Evolutionary conservation across 2,797 vertebrate genomes (phyloP).

Genomic region (Gymnothorax javanicus): DNA sequence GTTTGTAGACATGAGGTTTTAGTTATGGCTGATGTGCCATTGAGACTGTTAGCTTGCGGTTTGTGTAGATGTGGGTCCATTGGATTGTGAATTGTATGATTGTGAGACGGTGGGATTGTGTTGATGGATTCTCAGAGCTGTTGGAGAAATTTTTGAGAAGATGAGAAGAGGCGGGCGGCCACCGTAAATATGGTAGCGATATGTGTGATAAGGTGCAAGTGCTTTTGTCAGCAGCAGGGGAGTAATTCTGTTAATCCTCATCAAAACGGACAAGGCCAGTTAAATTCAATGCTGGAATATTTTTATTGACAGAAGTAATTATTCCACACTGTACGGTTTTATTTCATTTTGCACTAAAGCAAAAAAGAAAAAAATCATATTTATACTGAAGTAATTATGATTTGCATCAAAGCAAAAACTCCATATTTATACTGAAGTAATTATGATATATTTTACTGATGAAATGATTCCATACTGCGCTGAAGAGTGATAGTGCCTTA

Average conservation of each 20-base stretch:
- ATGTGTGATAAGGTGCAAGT: not conserved
- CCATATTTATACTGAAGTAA: not conserved
- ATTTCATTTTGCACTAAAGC: slow-evolving; percentile 1
- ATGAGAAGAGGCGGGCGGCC: too few relatives aligned
- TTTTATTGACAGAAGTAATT: slow-evolving; percentile 29
- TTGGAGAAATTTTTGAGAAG: not conserved
- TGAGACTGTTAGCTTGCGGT: not conserved
- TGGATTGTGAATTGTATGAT: not conserved
- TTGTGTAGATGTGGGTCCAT: not conserved
- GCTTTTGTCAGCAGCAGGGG: not conserved
- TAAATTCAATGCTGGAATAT: slow-evolving; percentile 1
- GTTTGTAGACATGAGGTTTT: too few relatives aligned
- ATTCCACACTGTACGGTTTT: not conserved
- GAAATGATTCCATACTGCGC: not conserved
- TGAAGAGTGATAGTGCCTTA: not conserved
- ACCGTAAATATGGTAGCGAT: not conserved
- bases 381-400: not conserved
- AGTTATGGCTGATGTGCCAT: not conserved
- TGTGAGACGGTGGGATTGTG: not conserved
- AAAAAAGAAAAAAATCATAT: not conserved
- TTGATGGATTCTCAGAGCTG: not conserved
- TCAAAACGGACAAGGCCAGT: slow-evolving; percentile 16
- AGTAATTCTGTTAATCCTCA: not conserved
- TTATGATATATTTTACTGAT: slow-evolving; percentile 12
- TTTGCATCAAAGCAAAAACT: not conserved